Base-by-base conservation (phyloP, 2,113 vertebrate species). In the Oryctolagus cuniculus region DNA sequence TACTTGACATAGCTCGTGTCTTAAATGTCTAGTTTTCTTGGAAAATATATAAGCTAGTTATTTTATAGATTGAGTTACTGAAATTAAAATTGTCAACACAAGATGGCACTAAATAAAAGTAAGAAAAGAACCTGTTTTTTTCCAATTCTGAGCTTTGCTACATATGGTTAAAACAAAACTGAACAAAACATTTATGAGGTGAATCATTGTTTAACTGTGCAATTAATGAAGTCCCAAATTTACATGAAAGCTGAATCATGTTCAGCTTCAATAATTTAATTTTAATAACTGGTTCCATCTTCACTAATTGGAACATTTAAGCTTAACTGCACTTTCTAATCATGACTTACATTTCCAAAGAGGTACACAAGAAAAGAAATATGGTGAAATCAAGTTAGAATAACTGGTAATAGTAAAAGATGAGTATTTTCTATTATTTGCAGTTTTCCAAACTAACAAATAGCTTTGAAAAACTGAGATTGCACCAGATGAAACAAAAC, bases 91-190 rank as follows among this genome's bases (percentile, higher is more conserved):
- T 94, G 80, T 94, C 95, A 98, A 97, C 98, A 98, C 97, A 98
- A 98, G 98, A 96, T 98, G 98, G 97, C 98, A 98, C 97, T 98
- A 98, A 98, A 97, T 96, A 98, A 98, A 97, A 98, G 22, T 29
- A 75, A 84, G n/a, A n/a, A 87, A 80, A 87, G 96, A 95, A 96
- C 80, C 64, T 87, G 44, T 9, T 49, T 25, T 25, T 69, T 95
- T 80, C 66, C 84, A 49, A 16, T 66, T 75, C 61, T 96, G 66
- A 94, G 90, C 63, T 93, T 36, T 84, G 73, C 93, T 97, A 61
- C 85, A 51, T 95, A 3, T 11, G 86, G 53, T 87, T 89, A 73
- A 95, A 93, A 94, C 75, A 97, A 93, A 78, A 85, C 73, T 80
- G 64, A 95, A 89, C 61, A 88, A 92, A 97, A 92, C 24, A 94